phyloP scores from a whole-genome alignment of 2,888 invertebrate species.

The Lumbricus terrestris region DNA sequence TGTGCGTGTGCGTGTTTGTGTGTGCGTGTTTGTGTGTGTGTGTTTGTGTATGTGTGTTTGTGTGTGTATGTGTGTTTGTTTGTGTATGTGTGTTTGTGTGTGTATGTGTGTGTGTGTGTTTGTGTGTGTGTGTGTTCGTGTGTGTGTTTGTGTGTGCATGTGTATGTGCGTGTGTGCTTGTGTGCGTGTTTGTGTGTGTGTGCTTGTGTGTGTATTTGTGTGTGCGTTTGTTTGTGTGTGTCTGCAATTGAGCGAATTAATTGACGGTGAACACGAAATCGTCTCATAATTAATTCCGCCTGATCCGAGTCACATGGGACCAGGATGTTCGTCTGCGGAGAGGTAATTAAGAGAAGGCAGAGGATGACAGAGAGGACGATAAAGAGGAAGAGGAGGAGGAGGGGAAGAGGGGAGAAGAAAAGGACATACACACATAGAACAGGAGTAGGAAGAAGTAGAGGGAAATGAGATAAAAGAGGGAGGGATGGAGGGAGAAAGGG shows the following conservation, averaged over 20 bases:
- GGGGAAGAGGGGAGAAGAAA: background rate
- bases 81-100: too few species aligned
- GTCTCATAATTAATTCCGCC: conserved; percentile 13
- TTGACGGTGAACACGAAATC: background rate
- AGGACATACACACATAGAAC: background rate
- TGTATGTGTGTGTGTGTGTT: too few species aligned
- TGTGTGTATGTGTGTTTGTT: background rate
- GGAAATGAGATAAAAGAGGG: too few species aligned
- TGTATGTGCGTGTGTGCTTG: too few species aligned
- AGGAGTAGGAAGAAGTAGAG: background rate
- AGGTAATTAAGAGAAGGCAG: background rate
- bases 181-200: too few species aligned
- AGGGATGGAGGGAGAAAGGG: too few species aligned
- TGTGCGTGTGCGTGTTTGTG: too few species aligned
- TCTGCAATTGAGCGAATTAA: background rate
- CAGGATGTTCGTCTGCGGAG: background rate
- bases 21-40: too few species aligned
- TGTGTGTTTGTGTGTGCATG: too few species aligned
- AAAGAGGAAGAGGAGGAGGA: background rate
- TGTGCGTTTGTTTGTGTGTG: background rate
- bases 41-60: too few species aligned
- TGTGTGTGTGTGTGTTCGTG: too few species aligned
- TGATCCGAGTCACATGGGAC: background rate
- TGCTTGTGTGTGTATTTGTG: too few species aligned
- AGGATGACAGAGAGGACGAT: background rate